phyloP scores from a whole-genome alignment of 2,797 vertebrate species.

The Spatula versicolor region DNA sequence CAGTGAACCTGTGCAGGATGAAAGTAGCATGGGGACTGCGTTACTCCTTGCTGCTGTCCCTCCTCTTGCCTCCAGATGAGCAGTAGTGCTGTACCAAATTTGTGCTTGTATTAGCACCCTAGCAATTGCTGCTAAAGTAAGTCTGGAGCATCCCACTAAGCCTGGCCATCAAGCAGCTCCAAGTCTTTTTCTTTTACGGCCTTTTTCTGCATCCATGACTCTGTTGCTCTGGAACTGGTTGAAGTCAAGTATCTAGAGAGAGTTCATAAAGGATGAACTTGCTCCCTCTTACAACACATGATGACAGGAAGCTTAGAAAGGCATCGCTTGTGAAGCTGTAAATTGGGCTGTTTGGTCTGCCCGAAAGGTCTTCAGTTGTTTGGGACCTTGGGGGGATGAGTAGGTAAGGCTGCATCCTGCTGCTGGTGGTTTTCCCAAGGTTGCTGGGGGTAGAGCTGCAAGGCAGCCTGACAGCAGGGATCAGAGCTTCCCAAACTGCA shows the following conservation, averaged over 20 bases:
- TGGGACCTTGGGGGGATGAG: not conserved
- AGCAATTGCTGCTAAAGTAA: not conserved
- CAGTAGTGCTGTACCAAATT: not conserved
- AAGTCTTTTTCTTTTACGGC: not conserved
- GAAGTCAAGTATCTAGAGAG: not conserved
- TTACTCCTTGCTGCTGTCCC: not conserved
- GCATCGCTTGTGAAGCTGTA: not conserved
- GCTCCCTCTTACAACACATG: not conserved
- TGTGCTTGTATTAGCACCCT: not conserved
- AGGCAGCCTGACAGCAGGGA: not conserved
- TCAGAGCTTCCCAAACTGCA: not conserved
- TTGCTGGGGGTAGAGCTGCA: no score
- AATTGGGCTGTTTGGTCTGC: not conserved
- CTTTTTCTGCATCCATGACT: not conserved
- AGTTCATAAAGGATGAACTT: not conserved
- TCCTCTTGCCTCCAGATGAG: not conserved
- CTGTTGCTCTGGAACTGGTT: not conserved
- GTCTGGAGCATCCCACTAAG: not conserved
- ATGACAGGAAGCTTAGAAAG: not conserved
- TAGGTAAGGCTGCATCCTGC: not conserved
- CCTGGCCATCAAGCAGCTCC: not conserved
- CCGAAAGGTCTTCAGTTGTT: not conserved
- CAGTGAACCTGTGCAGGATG: not conserved
- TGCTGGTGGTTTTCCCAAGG: not conserved
- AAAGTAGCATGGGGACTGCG: not conserved